These are phyloP conservation scores for Drosophila subobscura DNA, from an alignment of 1,140 invertebrate genomes.

Conservation along the genomic window DNA sequence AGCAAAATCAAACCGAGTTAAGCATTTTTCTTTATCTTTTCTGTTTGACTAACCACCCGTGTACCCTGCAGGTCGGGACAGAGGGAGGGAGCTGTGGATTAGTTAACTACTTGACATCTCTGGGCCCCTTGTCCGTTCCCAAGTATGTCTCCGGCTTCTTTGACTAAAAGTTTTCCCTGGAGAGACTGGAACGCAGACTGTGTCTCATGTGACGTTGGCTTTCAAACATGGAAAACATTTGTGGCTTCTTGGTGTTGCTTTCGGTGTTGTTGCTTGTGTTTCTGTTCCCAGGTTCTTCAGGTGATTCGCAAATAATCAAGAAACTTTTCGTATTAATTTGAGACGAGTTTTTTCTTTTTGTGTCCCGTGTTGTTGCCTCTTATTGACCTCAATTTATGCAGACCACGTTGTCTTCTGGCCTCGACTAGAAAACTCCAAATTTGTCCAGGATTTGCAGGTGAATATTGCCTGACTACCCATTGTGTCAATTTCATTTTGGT, in stretches of 20 bases:
- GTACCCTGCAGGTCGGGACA: conserved; percentile 17
- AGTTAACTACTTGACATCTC: conserved; percentile 73
- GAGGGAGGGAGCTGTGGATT: conserved; percentile 51
- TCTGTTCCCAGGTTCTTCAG: conserved; percentile 36
- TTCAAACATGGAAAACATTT: conserved; percentile 64
- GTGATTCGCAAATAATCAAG: conserved; percentile 81
- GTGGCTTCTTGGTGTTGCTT: conserved; percentile 41
- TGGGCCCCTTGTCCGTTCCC: conserved; percentile 1
- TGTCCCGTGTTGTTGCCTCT: conserved; percentile 18
- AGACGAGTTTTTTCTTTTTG: conserved; percentile 36
- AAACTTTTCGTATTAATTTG: conserved; percentile 80
- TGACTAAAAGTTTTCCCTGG: conserved; percentile 67
- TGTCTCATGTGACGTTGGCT: conserved; percentile 43
- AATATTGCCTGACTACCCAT: neutral
- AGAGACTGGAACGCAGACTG: conserved; percentile 18
- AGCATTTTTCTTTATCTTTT: conserved; percentile 35
- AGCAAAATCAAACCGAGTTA: conserved; percentile 52
- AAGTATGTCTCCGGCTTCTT: conserved; percentile 24
- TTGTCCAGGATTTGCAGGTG: conserved; percentile 16
- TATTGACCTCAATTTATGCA: conserved; percentile 68
- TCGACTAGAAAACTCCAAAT: conserved; percentile 28
- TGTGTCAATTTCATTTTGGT: too few species aligned
- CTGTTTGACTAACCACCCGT: conserved; percentile 72
- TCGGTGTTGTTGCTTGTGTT: conserved; percentile 9
- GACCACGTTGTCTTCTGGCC: conserved; percentile 51